Percentiles rank a stretch among this genome's conserved stretches.
Conservation (phyloP, 2,797 vertebrate species). For the Labeo calbasu region DNA sequence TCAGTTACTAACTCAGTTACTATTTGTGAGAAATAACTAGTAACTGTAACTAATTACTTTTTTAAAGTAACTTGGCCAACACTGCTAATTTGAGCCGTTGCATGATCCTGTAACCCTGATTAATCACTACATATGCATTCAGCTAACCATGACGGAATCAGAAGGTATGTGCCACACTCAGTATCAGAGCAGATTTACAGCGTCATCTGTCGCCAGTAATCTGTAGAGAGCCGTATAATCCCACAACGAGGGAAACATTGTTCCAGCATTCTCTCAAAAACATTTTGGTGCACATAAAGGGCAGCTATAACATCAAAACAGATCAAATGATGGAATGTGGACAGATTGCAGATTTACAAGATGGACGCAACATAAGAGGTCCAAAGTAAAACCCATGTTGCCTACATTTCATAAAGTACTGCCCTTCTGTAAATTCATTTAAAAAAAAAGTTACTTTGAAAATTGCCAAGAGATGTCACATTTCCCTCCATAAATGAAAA, state of each 20-base stretch:
- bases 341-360: not conserved
- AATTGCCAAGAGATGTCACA: not conserved
- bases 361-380: not conserved
- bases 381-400: not conserved
- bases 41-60: too few relatives aligned
- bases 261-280: slow-evolving; percentile 18
- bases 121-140: slow-evolving; percentile 44
- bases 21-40: too few relatives aligned
- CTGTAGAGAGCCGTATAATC: slow-evolving; percentile 32
- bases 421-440: not conserved
- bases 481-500: not conserved
- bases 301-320: slow-evolving; percentile 18
- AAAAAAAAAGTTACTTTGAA: not conserved
- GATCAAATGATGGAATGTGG: slow-evolving; percentile 6
- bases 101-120: slow-evolving; percentile 24
- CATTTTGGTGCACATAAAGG: slow-evolving; percentile 14
- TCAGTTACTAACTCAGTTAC: too few relatives aligned
- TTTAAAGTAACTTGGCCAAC: too few relatives aligned
- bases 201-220: slow-evolving; percentile 41
- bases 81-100: not conserved
- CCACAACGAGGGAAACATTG: not conserved
- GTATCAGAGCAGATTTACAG: slow-evolving; percentile 37
- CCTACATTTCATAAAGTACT: not conserved
- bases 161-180: slow-evolving; percentile 12
- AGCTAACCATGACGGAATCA: slow-evolving; percentile 10